These are phyloP conservation scores for Zhuqinia jingwanae DNA, from an alignment of 2,888 invertebrate genomes.

Conservation along the genomic window DNA sequence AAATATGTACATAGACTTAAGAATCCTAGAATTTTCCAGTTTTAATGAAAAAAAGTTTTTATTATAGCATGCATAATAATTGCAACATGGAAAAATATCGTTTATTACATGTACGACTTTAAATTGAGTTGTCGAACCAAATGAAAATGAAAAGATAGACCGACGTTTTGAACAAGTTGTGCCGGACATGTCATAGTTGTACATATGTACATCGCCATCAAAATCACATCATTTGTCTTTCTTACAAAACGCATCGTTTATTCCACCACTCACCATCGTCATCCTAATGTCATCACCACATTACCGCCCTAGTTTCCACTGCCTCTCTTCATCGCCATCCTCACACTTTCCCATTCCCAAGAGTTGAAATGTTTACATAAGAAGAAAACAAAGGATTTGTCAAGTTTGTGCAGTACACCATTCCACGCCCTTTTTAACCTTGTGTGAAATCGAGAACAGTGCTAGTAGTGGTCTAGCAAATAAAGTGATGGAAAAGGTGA, in stretches of 20 bases:
- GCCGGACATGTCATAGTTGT: conserved; percentile 46
- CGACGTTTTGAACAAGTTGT: too few relatives aligned
- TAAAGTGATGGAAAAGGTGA: too few relatives aligned
- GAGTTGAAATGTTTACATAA: conserved; percentile 41
- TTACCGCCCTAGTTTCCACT: too few relatives aligned
- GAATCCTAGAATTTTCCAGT: too few relatives aligned
- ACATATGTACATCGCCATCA: conserved; percentile 30
- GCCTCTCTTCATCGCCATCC: background rate
- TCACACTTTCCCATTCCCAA: conserved; percentile 34
- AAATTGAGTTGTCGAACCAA: too few relatives aligned
- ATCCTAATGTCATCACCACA: background rate
- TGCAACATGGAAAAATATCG: too few relatives aligned
- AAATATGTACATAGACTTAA: too few relatives aligned
- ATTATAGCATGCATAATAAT: too few relatives aligned
- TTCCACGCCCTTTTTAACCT: background rate
- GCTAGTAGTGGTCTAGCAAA: background rate
- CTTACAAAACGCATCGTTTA: conserved; percentile 20
- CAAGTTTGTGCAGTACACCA: conserved; percentile 23
- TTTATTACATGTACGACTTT: too few relatives aligned
- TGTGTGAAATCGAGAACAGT: background rate
- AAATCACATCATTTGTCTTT: background rate
- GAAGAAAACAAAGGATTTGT: conserved; percentile 60
- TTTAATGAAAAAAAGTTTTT: too few relatives aligned
- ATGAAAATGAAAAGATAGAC: too few relatives aligned
- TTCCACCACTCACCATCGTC: background rate